These are phyloP conservation scores for Pristionchus exspectatus DNA, from an alignment of 2,888 invertebrate species.

Conservation along the genomic window DNA sequence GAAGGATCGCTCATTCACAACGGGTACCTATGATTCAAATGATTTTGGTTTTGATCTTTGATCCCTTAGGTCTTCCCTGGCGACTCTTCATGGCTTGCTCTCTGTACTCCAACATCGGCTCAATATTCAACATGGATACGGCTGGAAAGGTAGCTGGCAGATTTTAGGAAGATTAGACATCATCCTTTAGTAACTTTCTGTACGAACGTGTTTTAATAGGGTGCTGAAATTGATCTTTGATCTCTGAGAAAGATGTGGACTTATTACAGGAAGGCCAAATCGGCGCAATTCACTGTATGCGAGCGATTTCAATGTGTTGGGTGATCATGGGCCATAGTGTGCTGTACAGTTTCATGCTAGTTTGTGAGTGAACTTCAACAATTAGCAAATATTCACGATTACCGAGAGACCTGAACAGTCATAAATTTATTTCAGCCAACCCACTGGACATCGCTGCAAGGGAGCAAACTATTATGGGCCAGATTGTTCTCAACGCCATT, in stretches of 20 bases:
- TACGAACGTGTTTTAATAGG: too few relatives aligned
- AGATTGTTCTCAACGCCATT: slow-evolving; percentile 61
- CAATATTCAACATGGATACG: slow-evolving; percentile 9
- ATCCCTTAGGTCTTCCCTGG: background rate
- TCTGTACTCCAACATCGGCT: slow-evolving; percentile 17
- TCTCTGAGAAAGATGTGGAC: too few relatives aligned
- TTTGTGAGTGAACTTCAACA: background rate
- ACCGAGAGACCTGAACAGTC: too few relatives aligned
- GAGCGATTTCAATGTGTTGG: slow-evolving; percentile 49
- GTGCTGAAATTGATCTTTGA: too few relatives aligned
- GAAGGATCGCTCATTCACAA: background rate
- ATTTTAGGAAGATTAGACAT: too few relatives aligned
- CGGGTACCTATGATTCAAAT: background rate
- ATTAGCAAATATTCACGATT: background rate
- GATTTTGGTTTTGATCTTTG: background rate
- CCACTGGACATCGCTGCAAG: slow-evolving; percentile 56
- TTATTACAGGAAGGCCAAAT: slow-evolving; percentile 52
- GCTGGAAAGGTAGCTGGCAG: slow-evolving; percentile 31
- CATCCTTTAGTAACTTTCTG: too few relatives aligned
- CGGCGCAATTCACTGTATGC: slow-evolving; percentile 52
- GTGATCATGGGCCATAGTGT: slow-evolving; percentile 18
- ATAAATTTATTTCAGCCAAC: slow-evolving; percentile 46
- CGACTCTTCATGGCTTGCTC: slow-evolving; percentile 49
- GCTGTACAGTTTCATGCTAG: background rate
- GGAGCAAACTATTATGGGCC: slow-evolving; percentile 38